phyloP scores from a whole-genome alignment of 2,888 invertebrate species.

The Epsilonema sp. region DNA sequence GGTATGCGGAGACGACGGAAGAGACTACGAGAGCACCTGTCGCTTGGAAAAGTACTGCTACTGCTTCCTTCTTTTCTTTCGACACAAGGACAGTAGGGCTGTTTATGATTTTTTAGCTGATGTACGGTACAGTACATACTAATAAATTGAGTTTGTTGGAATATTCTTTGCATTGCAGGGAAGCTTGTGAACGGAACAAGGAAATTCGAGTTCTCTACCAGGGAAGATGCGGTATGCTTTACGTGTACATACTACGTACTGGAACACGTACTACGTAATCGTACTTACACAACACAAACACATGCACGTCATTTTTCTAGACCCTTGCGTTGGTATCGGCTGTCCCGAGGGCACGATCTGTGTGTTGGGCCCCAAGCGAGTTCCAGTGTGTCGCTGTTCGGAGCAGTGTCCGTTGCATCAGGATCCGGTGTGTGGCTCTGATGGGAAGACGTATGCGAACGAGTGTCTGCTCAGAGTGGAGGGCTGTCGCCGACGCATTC shows the following conservation, averaged over 20 bases:
- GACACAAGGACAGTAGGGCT: background rate
- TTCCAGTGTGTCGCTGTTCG: constrained; percentile 63
- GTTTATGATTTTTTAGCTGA: background rate
- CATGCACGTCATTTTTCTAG: no score
- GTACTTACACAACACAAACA: no score
- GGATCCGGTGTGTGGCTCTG: constrained; percentile 47
- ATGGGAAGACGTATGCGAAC: constrained; percentile 43
- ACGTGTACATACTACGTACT: no score
- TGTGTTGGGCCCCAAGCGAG: constrained; percentile 55
- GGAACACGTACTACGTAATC: no score
- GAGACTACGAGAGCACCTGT: constrained; percentile 33
- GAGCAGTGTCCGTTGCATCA: constrained; percentile 48
- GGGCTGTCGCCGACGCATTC: constrained; percentile 47
- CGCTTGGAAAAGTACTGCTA: constrained; percentile 14
- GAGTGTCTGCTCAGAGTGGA: constrained; percentile 58
- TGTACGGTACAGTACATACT: background rate
- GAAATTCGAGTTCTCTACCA: constrained; percentile 34
- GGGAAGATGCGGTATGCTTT: constrained; percentile 34
- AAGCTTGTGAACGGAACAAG: constrained; percentile 30
- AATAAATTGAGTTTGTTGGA: background rate
- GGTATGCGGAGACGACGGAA: constrained; percentile 47
- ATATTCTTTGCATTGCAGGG: constrained; percentile 12
- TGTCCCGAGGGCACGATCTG: constrained; percentile 61
- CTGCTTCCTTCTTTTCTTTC: background rate
- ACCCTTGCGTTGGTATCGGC: background rate